phyloP scores from a whole-genome alignment of 2,113 vertebrate genomes.

The Phrynosoma platyrhinos region DNA sequence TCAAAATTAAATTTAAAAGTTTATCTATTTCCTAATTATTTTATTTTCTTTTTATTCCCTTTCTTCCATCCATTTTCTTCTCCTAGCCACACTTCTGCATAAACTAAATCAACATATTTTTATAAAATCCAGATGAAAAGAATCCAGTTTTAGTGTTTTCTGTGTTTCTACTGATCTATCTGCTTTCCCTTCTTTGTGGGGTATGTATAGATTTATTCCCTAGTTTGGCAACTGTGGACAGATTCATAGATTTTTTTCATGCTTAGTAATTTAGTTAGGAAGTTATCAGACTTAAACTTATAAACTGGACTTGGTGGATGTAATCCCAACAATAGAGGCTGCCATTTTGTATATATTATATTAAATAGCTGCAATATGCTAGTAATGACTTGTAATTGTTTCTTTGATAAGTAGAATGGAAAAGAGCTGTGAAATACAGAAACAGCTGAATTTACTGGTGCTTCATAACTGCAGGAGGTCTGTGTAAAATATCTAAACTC shows the following conservation, averaged over 20 bases:
- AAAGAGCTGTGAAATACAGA: neutral
- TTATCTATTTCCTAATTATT: too few species aligned
- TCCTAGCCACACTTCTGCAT: neutral
- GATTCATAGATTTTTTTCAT: neutral
- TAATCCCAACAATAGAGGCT: neutral
- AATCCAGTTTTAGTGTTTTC: neutral
- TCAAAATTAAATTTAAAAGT: too few species aligned
- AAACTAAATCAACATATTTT: neutral
- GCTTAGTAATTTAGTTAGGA: neutral
- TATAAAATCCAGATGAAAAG: neutral
- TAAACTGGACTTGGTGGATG: neutral
- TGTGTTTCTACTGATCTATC: neutral
- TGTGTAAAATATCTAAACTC: neutral
- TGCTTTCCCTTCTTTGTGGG: neutral
- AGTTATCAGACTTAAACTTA: neutral
- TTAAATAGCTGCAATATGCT: neutral
- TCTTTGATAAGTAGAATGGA: constrained; percentile 3
- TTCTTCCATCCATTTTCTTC: neutral
- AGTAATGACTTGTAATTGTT: neutral
- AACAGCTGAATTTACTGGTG: neutral
- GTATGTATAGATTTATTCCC: neutral
- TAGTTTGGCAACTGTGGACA: neutral
- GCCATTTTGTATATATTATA: neutral
- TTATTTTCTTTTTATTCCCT: neutral
- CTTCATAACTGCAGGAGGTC: neutral